A percentile compares a stretch with the other conserved stretches of the same genome.
Evolutionary conservation across 2,113 vertebrate genomes (phyloP).

Genomic region (Psephotus haematonotus): DNA sequence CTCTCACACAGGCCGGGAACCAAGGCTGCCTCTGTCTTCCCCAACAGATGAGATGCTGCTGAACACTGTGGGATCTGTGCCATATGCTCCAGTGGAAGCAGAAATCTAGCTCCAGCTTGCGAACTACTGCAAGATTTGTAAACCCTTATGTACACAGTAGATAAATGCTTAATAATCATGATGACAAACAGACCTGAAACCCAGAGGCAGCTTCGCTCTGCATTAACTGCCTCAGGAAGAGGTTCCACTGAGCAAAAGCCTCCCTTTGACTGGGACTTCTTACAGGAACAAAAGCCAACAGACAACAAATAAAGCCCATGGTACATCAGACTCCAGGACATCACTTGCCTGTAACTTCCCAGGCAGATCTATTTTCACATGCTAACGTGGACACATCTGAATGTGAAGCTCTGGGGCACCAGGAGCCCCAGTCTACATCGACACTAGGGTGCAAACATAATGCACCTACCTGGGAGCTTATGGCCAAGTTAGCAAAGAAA

Average conservation of each 20-base stretch:
- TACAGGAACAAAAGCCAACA: neutral
- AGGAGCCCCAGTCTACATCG: accelerated
- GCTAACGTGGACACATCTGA: accelerated
- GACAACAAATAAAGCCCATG: accelerated
- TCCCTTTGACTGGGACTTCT: neutral
- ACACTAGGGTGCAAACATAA: neutral
- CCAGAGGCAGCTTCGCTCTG: neutral
- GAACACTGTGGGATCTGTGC: accelerated
- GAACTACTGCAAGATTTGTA: neutral
- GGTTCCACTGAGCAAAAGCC: neutral
- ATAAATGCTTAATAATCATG: neutral
- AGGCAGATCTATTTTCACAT: neutral
- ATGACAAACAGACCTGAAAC: neutral
- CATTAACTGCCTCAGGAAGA: neutral
- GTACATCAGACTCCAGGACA: neutral
- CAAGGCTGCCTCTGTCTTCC: neutral
- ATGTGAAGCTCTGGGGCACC: accelerated
- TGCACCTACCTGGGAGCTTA: accelerated
- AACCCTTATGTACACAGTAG: neutral
- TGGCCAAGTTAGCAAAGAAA: neutral
- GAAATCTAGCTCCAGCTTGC: neutral
- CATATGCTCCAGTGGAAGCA: neutral
- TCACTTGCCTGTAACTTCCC: neutral
- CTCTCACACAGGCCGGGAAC: accelerated
- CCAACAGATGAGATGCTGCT: neutral